These are phyloP conservation scores for Eolophus roseicapilla DNA, from an alignment of 2,113 vertebrate species.

Conservation along the genomic window DNA sequence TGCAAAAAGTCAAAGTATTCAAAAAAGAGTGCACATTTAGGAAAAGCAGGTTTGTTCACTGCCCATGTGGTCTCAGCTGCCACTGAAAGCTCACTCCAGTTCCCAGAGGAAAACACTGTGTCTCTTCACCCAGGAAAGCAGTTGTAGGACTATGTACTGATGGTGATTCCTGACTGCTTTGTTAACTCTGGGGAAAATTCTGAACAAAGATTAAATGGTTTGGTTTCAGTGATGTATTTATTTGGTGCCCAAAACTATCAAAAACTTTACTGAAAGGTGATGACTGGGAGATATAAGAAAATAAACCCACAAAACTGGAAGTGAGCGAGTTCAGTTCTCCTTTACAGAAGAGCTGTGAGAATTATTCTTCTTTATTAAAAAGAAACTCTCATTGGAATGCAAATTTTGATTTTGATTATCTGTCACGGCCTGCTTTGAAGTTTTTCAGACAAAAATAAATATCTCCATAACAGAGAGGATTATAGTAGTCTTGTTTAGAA, in stretches of 20 bases:
- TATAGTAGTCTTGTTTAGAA: slow-evolving; percentile 82
- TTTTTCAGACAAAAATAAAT: slow-evolving; percentile 85
- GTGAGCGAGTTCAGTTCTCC: slow-evolving; percentile 47
- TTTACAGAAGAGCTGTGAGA: slow-evolving; percentile 69
- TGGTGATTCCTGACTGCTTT: background rate
- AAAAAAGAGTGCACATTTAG: fast-evolving
- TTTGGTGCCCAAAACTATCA: background rate
- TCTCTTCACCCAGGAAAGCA: background rate
- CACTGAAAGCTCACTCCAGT: background rate
- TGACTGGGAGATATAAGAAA: background rate
- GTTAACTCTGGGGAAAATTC: background rate
- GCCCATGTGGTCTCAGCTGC: background rate
- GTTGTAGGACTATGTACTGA: background rate
- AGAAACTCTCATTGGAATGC: slow-evolving; percentile 79
- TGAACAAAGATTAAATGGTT: background rate
- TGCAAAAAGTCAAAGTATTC: background rate
- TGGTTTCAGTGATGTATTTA: background rate
- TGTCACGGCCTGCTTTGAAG: slow-evolving; percentile 83
- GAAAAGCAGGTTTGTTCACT: background rate
- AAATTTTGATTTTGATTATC: slow-evolving; percentile 86
- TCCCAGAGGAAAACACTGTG: background rate
- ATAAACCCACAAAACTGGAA: background rate
- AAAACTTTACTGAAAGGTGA: background rate
- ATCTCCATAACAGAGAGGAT: slow-evolving; percentile 84
- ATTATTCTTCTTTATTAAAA: slow-evolving; percentile 75